Evolutionary conservation across 2,888 invertebrate species (phyloP).

Genomic region (Thymelicus lineola): DNA sequence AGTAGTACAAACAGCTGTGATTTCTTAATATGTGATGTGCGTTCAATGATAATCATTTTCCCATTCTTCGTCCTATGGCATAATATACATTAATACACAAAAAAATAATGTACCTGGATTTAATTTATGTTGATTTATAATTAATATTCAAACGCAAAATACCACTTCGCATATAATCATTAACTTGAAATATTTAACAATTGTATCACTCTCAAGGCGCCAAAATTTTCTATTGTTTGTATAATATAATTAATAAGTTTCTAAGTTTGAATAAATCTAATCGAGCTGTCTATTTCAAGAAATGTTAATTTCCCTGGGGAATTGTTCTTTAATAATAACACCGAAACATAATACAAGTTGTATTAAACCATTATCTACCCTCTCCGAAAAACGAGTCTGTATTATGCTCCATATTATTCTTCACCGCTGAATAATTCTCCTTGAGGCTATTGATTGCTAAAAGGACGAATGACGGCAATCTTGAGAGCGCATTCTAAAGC

Average conservation of each 20-base stretch:
- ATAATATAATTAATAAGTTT: constrained; percentile 5
- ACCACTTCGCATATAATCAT: not conserved
- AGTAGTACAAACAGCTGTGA: too few species aligned
- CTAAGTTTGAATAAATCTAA: constrained; percentile 11
- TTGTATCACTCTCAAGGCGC: not conserved
- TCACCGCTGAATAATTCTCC: not conserved
- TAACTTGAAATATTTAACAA: not conserved
- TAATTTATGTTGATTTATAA: too few species aligned
- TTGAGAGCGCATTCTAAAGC: too few species aligned
- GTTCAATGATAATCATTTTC: too few species aligned
- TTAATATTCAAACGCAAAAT: not conserved
- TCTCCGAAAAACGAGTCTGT: not conserved
- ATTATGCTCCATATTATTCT: not conserved
- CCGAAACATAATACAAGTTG: not conserved
- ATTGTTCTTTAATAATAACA: not conserved
- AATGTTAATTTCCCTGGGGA: constrained; percentile 2
- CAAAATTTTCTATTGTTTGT: constrained; percentile 8
- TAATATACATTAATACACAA: too few species aligned
- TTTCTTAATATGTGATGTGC: too few species aligned
- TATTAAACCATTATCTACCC: not conserved
- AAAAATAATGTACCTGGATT: too few species aligned
- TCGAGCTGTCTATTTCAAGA: not conserved
- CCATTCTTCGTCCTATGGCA: too few species aligned
- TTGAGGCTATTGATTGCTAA: too few species aligned
- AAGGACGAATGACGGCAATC: too few species aligned